These are phyloP conservation scores for Synanceia verrucosa DNA, from an alignment of 2,797 vertebrate genomes.

Conservation along the genomic window DNA sequence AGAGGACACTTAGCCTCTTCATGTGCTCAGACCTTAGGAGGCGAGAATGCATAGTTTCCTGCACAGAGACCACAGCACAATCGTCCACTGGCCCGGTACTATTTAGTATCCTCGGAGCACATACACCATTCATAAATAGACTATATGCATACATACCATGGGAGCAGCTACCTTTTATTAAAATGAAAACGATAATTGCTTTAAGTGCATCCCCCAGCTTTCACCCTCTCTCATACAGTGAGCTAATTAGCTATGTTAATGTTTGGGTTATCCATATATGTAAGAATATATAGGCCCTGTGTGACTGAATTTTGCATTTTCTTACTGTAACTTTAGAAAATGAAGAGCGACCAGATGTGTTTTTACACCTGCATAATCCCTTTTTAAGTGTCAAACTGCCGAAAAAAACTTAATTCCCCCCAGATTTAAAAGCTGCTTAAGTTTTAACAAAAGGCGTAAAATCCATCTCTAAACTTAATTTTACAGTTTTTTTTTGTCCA, in stretches of 20 bases:
- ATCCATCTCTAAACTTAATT: background rate
- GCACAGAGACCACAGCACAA: constrained; percentile 51
- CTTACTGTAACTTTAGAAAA: constrained; percentile 1
- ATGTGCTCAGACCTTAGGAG: constrained; percentile 52
- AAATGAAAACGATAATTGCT: constrained; percentile 73
- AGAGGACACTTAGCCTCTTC: constrained; percentile 55
- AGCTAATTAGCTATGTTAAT: constrained; percentile 62
- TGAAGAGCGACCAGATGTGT: background rate
- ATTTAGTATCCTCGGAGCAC: constrained; percentile 44
- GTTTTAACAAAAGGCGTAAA: constrained; percentile 20
- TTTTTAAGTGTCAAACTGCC: background rate
- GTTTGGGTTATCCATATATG: constrained; percentile 45
- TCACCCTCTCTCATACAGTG: constrained; percentile 60
- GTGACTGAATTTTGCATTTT: constrained; percentile 15
- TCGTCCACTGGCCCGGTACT: constrained; percentile 45
- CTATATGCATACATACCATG: constrained; percentile 50
- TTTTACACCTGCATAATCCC: background rate
- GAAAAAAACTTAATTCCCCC: background rate
- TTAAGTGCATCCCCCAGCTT: constrained; percentile 51
- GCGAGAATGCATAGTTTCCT: constrained; percentile 52
- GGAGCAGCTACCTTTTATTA: constrained; percentile 75
- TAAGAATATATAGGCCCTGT: constrained; percentile 1
- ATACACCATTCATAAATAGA: constrained; percentile 62
- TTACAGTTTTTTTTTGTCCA: background rate
- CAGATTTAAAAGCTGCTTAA: background rate